A percentile compares a stretch with the other conserved stretches of the same genome.
These are phyloP conservation scores for Enteromius argenteus DNA, from an alignment of 2,797 vertebrate genomes.

Conservation along the genomic window DNA sequence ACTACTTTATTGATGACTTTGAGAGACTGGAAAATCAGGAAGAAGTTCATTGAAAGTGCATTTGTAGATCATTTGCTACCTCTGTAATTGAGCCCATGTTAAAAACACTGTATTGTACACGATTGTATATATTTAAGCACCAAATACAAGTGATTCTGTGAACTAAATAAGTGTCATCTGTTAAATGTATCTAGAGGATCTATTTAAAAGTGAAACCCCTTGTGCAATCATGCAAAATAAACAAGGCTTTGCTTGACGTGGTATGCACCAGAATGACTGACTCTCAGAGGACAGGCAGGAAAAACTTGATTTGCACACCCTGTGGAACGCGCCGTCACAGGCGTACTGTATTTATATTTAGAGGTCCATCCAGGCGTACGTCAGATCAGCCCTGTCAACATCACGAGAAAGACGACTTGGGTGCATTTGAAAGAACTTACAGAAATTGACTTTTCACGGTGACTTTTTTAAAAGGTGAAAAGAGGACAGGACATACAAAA, in stretches of 20 bases:
- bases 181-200: slow-evolving; percentile 19
- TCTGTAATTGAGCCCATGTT: neutral
- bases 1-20: slow-evolving; percentile 9
- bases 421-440: neutral
- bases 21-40: slow-evolving; percentile 26
- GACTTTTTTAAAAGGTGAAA: slow-evolving; percentile 37
- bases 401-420: neutral
- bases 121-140: neutral
- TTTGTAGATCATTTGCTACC: slow-evolving; percentile 21
- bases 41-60: neutral
- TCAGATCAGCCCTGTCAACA: slow-evolving; percentile 32
- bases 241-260: slow-evolving; percentile 10
- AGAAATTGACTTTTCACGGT: slow-evolving; percentile 22
- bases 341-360: neutral
- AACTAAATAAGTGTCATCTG: neutral
- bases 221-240: slow-evolving; percentile 5
- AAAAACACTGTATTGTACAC: neutral
- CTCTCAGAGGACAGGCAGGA: slow-evolving; percentile 42
- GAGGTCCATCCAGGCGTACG: neutral
- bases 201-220: neutral
- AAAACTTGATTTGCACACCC: slow-evolving; percentile 63
- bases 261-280: neutral
- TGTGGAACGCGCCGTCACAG: slow-evolving; percentile 7
- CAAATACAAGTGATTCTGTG: slow-evolving; percentile 7
- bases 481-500: slow-evolving; percentile 41